A percentile compares a stretch with the other conserved stretches of the same genome.
These are phyloP conservation scores for Athalia cordata DNA, from an alignment of 2,888 invertebrate species.

Conservation along the genomic window DNA sequence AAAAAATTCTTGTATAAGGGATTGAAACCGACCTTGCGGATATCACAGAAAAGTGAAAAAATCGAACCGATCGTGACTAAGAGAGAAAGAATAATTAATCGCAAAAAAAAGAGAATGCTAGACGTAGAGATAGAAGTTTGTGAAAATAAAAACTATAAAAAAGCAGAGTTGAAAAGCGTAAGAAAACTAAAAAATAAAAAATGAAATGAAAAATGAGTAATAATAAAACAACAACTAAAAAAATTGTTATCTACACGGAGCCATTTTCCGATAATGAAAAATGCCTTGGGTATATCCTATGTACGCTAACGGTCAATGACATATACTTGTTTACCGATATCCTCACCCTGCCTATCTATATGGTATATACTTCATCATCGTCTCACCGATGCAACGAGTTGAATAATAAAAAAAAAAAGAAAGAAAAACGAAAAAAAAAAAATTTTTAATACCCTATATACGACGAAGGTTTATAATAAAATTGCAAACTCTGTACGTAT, in stretches of 20 bases:
- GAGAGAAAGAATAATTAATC: background rate
- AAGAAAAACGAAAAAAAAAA: background rate
- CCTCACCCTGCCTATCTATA: constrained; percentile 7
- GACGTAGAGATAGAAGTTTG: background rate
- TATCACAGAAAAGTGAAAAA: constrained; percentile 10
- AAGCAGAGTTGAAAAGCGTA: constrained; percentile 24
- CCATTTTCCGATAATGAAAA: constrained; percentile 52
- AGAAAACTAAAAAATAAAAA: constrained; percentile 12
- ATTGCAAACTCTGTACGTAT: no score
- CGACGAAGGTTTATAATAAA: no score
- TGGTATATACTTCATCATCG: background rate
- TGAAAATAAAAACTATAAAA: background rate
- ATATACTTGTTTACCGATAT: constrained; percentile 43
- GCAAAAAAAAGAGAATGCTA: background rate
- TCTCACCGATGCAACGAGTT: background rate
- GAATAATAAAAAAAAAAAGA: background rate
- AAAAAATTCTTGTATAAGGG: no score
- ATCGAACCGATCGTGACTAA: background rate
- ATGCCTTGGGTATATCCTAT: constrained; percentile 42
- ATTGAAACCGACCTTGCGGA: background rate
- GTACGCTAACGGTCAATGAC: constrained; percentile 41
- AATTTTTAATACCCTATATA: constrained; percentile 22
- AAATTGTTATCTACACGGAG: constrained; percentile 55
- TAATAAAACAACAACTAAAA: constrained; percentile 38
- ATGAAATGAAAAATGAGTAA: background rate